phyloP scores from a whole-genome alignment of 2,888 invertebrate species.

The Callimorpha dominula region DNA sequence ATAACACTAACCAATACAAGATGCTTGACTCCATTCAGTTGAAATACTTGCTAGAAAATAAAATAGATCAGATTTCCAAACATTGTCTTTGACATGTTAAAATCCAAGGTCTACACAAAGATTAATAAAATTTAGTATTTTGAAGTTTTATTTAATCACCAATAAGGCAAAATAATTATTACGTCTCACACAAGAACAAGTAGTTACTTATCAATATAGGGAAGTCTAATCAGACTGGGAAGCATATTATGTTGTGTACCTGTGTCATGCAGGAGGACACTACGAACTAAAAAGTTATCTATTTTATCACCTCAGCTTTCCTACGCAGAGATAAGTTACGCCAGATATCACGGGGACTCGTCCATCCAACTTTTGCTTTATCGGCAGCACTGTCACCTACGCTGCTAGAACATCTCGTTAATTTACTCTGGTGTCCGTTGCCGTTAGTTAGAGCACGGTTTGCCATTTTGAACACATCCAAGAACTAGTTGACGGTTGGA shows the following conservation, averaged over 20 bases:
- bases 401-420: conserved; percentile 79
- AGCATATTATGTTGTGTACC: neutral
- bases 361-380: conserved; percentile 82
- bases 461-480: conserved; percentile 74
- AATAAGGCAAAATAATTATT: no score
- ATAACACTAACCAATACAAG: conserved; percentile 29
- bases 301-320: conserved; percentile 77
- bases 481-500: conserved; percentile 37
- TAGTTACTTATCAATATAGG: neutral
- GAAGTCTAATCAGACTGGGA: neutral
- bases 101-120: neutral
- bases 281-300: neutral
- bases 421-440: conserved; percentile 69
- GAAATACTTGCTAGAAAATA: neutral
- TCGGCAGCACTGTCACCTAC: conserved; percentile 77
- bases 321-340: conserved; percentile 81
- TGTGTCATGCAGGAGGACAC: neutral
- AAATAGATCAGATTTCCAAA: neutral
- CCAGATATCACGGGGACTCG: conserved; percentile 83
- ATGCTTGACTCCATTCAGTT: neutral
- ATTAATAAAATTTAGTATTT: neutral
- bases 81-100: neutral
- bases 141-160: neutral
- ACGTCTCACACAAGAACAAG: no score
- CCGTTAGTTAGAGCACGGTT: conserved; percentile 71